These are phyloP conservation scores for Cyclargus thomasi DNA, from an alignment of 1,140 invertebrate species.

Conservation along the genomic window DNA sequence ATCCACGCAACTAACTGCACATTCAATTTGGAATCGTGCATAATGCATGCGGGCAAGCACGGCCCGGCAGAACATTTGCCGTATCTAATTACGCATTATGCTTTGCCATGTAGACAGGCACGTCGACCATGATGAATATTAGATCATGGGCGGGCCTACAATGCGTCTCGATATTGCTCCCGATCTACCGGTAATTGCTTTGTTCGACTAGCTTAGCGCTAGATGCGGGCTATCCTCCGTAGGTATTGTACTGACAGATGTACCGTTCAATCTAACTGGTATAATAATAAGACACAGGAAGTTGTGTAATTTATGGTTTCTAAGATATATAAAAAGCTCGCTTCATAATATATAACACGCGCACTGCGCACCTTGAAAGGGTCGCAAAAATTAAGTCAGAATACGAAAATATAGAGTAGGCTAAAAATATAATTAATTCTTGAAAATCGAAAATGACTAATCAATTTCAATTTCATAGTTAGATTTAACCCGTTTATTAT, in stretches of 20 bases:
- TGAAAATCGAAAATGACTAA: no score
- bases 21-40: slow-evolving; percentile 71
- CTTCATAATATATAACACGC: no score
- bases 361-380: no score
- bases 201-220: slow-evolving; percentile 28
- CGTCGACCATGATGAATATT: slow-evolving; percentile 68
- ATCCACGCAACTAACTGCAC: slow-evolving; percentile 63
- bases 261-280: neutral
- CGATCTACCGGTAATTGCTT: slow-evolving; percentile 52
- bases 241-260: slow-evolving; percentile 2
- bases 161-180: slow-evolving; percentile 52
- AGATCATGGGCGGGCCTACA: slow-evolving; percentile 56
- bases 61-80: slow-evolving; percentile 56
- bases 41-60: slow-evolving; percentile 57
- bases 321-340: no score
- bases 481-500: no score
- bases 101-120: slow-evolving; percentile 62
- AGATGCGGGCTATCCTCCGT: neutral
- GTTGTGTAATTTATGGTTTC: no score
- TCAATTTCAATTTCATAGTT: no score
- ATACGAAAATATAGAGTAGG: no score
- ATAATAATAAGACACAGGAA: neutral
- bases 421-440: no score
- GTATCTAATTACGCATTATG: slow-evolving; percentile 70
- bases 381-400: no score